phyloP scores from a whole-genome alignment of 2,113 vertebrate species.

The Herpailurus yagouaroundi region DNA sequence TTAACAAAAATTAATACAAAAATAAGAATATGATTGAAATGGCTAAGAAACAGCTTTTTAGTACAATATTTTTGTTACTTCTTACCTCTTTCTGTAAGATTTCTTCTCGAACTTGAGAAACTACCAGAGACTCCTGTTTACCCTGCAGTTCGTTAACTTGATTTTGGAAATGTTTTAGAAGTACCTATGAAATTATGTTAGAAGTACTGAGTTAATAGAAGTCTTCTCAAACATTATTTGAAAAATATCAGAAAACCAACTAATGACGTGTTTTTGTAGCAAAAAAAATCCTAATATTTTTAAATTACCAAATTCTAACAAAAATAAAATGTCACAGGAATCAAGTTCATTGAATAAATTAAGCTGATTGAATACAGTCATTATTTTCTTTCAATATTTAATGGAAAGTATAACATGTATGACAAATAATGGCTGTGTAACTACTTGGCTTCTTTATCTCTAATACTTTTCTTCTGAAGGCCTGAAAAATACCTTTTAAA shows the following conservation, averaged over 20 bases:
- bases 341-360: neutral
- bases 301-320: slow-evolving; percentile 4
- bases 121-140: slow-evolving; percentile 87
- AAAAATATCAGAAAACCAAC: slow-evolving; percentile 40
- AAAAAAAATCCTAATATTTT: neutral
- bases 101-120: slow-evolving; percentile 91
- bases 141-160: slow-evolving; percentile 89
- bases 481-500: neutral
- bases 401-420: neutral
- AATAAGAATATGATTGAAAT: slow-evolving; percentile 33
- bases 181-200: slow-evolving; percentile 84
- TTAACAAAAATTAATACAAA: neutral
- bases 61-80: neutral
- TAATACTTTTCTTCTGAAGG: neutral
- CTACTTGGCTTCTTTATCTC: neutral
- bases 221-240: neutral
- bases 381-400: neutral
- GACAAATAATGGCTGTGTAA: neutral
- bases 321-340: neutral
- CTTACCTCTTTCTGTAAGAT: slow-evolving; percentile 92
- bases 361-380: neutral
- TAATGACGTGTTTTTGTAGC: neutral
- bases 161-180: slow-evolving; percentile 91
- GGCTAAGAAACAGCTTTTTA: neutral
- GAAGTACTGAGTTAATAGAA: slow-evolving; percentile 16